Evolutionary conservation across 1,140 invertebrate species (phyloP).

Genomic region (Apocrypta bakeri): DNA sequence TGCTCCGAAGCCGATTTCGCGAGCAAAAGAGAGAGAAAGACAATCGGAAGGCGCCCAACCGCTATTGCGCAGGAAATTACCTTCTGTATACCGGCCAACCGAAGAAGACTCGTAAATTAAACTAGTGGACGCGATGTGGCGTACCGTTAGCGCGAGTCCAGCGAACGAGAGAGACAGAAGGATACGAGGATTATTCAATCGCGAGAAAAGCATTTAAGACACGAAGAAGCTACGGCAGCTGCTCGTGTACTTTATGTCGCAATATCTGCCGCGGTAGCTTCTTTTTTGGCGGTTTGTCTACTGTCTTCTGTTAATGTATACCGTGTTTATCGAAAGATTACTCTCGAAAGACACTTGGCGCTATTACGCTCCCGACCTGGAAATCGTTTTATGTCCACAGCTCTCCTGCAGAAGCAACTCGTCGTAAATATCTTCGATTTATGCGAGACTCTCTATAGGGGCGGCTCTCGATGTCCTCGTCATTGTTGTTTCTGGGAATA

Average conservation of each 20-base stretch:
- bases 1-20: not conserved
- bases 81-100: not conserved
- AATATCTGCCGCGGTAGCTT: not conserved
- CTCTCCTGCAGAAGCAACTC: too few species aligned
- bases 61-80: slow-evolving; percentile 21
- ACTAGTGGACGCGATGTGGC: not conserved
- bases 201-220: slow-evolving; percentile 19
- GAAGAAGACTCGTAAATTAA: not conserved
- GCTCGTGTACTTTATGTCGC: not conserved
- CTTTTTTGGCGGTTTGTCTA: not conserved
- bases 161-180: not conserved
- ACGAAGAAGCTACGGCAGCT: not conserved
- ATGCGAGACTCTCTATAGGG: too few species aligned
- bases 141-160: slow-evolving; percentile 4
- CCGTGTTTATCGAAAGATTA: not conserved
- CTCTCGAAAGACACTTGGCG: not conserved
- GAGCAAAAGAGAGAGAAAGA: not conserved
- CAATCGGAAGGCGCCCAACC: slow-evolving; percentile 4
- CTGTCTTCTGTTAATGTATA: too few species aligned
- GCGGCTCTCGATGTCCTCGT: too few species aligned
- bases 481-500: too few species aligned
- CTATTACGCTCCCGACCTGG: not conserved
- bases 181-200: not conserved
- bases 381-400: not conserved
- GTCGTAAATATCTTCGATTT: not conserved